These are phyloP conservation scores for Acromyrmex echinatior DNA, from an alignment of 1,140 invertebrate genomes.

Conservation along the genomic window DNA sequence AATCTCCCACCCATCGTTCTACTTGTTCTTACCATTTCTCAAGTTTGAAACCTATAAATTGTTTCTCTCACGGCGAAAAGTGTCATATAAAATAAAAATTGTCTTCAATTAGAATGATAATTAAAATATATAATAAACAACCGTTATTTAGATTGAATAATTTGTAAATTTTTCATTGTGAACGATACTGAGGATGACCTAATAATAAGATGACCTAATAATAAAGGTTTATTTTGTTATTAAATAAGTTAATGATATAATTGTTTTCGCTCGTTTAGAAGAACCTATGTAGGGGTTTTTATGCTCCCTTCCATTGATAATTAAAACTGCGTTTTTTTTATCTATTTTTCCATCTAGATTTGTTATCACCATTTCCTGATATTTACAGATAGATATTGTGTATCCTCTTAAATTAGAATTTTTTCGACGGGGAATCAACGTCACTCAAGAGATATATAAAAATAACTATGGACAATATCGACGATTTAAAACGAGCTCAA, in stretches of 20 bases:
- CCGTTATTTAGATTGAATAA: too few species aligned
- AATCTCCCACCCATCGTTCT: background rate
- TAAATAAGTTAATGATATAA: too few species aligned
- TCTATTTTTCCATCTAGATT: too few species aligned
- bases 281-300: too few species aligned
- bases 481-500: slow-evolving; percentile 42
- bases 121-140: background rate
- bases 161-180: too few species aligned
- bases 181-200: too few species aligned
- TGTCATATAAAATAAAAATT: slow-evolving; percentile 18
- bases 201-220: too few species aligned
- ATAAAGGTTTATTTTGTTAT: too few species aligned
- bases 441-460: background rate
- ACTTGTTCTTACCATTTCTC: slow-evolving; percentile 13
- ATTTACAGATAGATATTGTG: background rate
- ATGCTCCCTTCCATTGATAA: too few species aligned
- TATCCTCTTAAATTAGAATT: background rate
- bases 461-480: slow-evolving; percentile 42
- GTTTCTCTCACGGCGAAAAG: background rate
- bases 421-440: background rate
- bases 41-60: slow-evolving; percentile 17
- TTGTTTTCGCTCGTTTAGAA: background rate
- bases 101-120: background rate
- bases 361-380: background rate
- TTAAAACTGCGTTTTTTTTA: too few species aligned